Base-by-base conservation (phyloP, 30 jellyfish, hydroid and myxozoan species). In the Sanderia malayensis region DNA sequence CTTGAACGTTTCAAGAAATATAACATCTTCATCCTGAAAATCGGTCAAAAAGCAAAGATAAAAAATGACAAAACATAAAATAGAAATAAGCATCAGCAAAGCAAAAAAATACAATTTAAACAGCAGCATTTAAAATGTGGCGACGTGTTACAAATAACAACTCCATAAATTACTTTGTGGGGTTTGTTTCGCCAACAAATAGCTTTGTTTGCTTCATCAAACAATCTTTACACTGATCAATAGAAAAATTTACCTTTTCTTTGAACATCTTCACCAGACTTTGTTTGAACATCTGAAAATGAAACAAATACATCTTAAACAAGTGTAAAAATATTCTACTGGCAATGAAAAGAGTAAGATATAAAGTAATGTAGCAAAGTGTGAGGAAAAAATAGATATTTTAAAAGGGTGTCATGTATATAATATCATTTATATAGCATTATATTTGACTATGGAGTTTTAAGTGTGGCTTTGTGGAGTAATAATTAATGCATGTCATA, bases 21-120 rank as follows among this genome's bases (percentile, higher is more conserved):
- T 47, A 23, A 88, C 93, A 53, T 88, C 97, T 76, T 81, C 85
- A 33, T 88, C 97, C 97, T 88, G 22, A 4, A 30, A 65, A 23
- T 63, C 2, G 22, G 70, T n/a, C 46, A 28, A 13, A 4, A 0
- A 52, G 0, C 2, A 7, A 37, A 70, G 18, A 29, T 24, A 49
- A 19, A 49, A 49, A 9, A 15, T 9, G 6, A 49, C 27, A 9
- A 9, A 10, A n/a, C n/a, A n/a, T n/a, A n/a, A n/a, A n/a, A n/a
- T n/a, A n/a, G n/a, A n/a, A n/a, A n/a, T n/a, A n/a, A n/a, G n/a
- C n/a, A 15, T 41, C 55, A 41, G 55, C 15, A 41, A 15, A 41
- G 55, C 11, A 41, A 41, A 15, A 6, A 8, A 41, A 15, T 6
- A 41, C 15, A 6, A 8, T 41, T 41, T 15, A 8, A 15, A 15